Conservation (phyloP, 2,888 invertebrate genomes). For the Drosophila vallismaia region DNA sequence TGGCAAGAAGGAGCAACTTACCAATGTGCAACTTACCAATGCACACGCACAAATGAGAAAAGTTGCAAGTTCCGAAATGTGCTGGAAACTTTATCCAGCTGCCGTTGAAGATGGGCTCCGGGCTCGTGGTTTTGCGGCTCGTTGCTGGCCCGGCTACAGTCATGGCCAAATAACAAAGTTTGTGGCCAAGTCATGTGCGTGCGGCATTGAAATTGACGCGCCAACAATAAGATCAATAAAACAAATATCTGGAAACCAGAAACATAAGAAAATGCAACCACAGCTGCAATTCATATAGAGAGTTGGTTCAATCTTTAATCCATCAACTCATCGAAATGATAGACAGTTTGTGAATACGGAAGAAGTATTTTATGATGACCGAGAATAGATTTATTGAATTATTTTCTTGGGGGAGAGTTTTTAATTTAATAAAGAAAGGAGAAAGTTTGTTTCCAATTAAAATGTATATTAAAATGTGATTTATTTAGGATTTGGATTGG, state of each 20-base stretch:
- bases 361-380: neutral
- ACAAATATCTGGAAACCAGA: neutral
- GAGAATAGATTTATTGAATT: neutral
- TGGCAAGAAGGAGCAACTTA: slow-evolving; percentile 30
- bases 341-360: slow-evolving; percentile 9
- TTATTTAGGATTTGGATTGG: neutral
- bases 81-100: slow-evolving; percentile 65
- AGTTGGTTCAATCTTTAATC: slow-evolving; percentile 8
- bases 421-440: neutral
- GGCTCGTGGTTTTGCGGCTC: slow-evolving; percentile 23
- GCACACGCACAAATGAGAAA: slow-evolving; percentile 79
- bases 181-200: slow-evolving; percentile 71
- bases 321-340: slow-evolving; percentile 38
- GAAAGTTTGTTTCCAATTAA: neutral
- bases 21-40: slow-evolving; percentile 57
- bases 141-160: slow-evolving; percentile 23
- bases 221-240: slow-evolving; percentile 29
- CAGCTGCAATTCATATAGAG: slow-evolving; percentile 46
- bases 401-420: neutral
- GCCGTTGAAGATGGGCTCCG: slow-evolving; percentile 23
- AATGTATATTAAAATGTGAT: neutral
- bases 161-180: slow-evolving; percentile 61
- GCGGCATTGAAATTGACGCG: slow-evolving; percentile 56
- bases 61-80: slow-evolving; percentile 66
- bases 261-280: slow-evolving; percentile 9